Base-by-base conservation (phyloP, 2,113 vertebrate genomes). In the Egretta garzetta region DNA sequence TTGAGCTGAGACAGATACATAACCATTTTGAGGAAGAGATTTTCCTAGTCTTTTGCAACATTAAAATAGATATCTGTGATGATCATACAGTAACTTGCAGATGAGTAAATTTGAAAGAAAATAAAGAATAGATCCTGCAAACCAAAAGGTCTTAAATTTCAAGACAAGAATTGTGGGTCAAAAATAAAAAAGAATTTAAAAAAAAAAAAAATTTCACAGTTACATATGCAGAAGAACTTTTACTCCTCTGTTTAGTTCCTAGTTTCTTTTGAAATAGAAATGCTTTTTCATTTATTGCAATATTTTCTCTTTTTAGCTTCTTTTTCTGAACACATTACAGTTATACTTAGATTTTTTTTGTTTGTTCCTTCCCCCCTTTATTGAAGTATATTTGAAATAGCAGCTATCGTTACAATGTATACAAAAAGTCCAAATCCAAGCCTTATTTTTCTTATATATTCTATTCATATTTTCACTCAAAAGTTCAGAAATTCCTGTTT, bases 321-420 rank as follows among this genome's bases (percentile, higher is more conserved):
- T 86, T 85, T 47, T 64, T 53, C 13, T 47, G 50, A 75, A 64
- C 24, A 53, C 9, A 28, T 4, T 20, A 52, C 28, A 50, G 12
- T 43, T 50, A 27, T 4, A 19, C 89, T 89, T 62, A 67, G 9
- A 43, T 80, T 77, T 67, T 17, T 93, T 70, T 73, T 4, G 59
- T 67, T 84, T 52, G 9, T 32, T 66, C 26, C 18, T 74, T 24
- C 14, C 8, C 4, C 4, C 14, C 5, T 21, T 72, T 45, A 47
- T 12, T 74, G 58, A 74, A 75, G 9, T 43, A 20, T 56, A 53
- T 73, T 79, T 88, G 8, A 72, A 77, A 60, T 56, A 22, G 16
- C n/a, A 82, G 21, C 52, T 86, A 47, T 43, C 8, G 52, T 18
- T 5, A 53, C 1, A 0, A 0, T 18, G 18, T 56, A n/a, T 28